Base-by-base conservation (phyloP, 2,888 invertebrate species). In the Drosophila neonasuta region DNA sequence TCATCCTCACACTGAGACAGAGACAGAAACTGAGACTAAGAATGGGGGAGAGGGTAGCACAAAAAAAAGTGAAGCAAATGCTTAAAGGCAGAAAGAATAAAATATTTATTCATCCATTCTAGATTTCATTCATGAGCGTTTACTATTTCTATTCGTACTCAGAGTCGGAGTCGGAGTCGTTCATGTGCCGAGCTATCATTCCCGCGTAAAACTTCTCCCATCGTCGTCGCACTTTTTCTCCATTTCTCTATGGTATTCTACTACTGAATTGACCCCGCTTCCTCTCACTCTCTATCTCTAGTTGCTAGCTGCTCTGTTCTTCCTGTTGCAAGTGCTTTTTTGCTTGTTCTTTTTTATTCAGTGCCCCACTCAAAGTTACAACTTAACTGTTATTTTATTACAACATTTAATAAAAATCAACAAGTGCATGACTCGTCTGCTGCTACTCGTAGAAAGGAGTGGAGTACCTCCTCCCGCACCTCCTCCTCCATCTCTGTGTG, bases 351-450 rank as follows among this genome's bases (percentile, higher is more conserved):
- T 24, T 41, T 80, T 71, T 71, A 81, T 80, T 74, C 72, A 75
- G 58, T 82, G 71, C 80, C 78, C 68, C 71, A 80, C 79, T 86
- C 81, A 86, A 80, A 88, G 88, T 83, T 87, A 87, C 88, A 83
- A 86, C 88, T 83, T 83, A 87, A 83, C 88, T 84, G 83, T 86
- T 83, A 83, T 83, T 83, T 83, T 83, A 83, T 83, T 83, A 83
- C 88, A 87, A 84, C 83, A 86, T 83, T 83, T 83, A 83, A 83
- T 83, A 83, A 83, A 83, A 83, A 87, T 87, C 83, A 83, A 83
- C 83, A 83, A 87, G 83, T 83, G 88, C 86, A 87, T 71, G 84
- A 86, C 54, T 55, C 54, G 86, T 75, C 81, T 73, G 68, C 71
- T 60, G 41, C 51, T 51, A 5, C 29, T 39, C 2, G 44, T 20